These are phyloP conservation scores for Zaprionus camerounensis DNA, from an alignment of 1,140 invertebrate species.

Conservation along the genomic window DNA sequence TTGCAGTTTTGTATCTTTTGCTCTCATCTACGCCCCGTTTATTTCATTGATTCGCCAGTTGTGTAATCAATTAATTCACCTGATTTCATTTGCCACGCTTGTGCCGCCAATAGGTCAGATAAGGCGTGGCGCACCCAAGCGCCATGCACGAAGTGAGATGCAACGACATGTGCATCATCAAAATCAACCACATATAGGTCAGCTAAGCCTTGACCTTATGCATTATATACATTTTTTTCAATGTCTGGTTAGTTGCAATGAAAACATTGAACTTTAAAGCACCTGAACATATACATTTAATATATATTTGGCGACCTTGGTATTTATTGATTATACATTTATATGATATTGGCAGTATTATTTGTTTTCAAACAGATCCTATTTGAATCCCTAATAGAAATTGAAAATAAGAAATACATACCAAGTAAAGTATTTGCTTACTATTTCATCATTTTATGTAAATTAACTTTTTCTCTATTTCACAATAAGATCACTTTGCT, in stretches of 20 bases:
- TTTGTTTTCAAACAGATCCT: too few species aligned
- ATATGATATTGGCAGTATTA: too few species aligned
- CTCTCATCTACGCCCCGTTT: constrained; percentile 31
- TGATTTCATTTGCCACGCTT: constrained; percentile 50
- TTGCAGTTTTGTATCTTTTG: not conserved
- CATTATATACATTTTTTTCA: not conserved
- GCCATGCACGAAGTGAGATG: constrained; percentile 6
- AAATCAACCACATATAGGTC: not conserved
- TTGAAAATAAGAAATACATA: too few species aligned
- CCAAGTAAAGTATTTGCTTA: not conserved
- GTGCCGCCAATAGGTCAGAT: not conserved
- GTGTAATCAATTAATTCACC: constrained; percentile 79
- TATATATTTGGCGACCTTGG: too few species aligned
- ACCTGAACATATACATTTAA: too few species aligned
- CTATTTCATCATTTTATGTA: not conserved
- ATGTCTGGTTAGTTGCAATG: not conserved
- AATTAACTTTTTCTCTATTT: not conserved
- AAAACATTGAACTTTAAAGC: not conserved
- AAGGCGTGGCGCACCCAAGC: not conserved
- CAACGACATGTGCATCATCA: constrained; percentile 1
- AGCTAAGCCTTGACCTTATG: constrained; percentile 5
- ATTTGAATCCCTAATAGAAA: too few species aligned
- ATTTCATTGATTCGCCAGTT: constrained; percentile 72
- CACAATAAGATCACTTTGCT: not conserved
- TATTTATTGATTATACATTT: too few species aligned